Evolutionary conservation across 2,113 vertebrate species (phyloP).

Genomic region (Albula glossodonta): DNA sequence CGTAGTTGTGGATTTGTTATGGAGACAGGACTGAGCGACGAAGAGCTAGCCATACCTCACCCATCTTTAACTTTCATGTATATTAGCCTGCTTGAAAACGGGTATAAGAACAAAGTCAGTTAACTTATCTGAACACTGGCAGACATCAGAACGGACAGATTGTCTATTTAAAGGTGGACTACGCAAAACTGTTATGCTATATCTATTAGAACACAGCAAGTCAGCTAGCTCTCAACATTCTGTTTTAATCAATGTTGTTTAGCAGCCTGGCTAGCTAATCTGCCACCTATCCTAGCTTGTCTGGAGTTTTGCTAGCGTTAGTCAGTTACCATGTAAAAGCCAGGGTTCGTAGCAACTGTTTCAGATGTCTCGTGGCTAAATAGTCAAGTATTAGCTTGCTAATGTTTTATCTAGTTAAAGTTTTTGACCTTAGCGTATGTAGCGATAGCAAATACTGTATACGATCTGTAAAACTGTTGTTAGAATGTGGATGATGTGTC

Average conservation of each 20-base stretch:
- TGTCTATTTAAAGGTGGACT: not conserved
- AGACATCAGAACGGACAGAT: not conserved
- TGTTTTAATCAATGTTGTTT: not conserved
- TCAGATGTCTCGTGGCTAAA: not conserved
- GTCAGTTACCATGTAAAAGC: not conserved
- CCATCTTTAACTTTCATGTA: not conserved
- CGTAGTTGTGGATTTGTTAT: slow-evolving; percentile 17
- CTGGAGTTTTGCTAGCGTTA: not conserved
- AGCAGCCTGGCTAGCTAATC: not conserved
- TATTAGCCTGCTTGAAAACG: not conserved
- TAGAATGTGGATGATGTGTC: no score
- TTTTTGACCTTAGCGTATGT: not conserved
- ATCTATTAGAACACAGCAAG: not conserved
- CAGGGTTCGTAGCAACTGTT: not conserved
- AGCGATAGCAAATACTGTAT: not conserved
- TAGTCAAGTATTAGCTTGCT: not conserved
- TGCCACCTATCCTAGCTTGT: not conserved
- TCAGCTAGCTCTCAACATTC: not conserved
- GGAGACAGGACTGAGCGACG: not conserved
- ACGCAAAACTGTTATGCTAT: not conserved
- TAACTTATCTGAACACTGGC: not conserved
- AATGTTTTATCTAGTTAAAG: not conserved
- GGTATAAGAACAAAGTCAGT: not conserved
- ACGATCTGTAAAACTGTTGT: no score
- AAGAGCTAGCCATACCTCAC: not conserved